Evolutionary conservation across 2,888 invertebrate species (phyloP), one percentile per base, ranked within the genome.

Genomic region (Myathropa florea): DNA sequence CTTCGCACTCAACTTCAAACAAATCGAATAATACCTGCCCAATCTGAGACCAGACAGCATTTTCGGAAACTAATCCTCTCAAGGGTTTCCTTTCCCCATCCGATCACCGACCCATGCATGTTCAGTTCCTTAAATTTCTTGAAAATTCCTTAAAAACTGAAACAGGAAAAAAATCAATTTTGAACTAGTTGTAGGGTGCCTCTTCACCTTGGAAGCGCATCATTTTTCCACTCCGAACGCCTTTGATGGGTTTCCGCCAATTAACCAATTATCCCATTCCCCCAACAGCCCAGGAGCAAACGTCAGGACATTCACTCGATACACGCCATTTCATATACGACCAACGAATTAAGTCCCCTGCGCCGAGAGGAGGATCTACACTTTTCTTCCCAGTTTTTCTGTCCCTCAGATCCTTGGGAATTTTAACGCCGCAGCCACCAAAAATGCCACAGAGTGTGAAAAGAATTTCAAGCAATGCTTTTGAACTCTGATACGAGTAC

Each of bases 211-310:
- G 36, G n/a, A 39, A 3, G 36, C 36, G 64, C 7, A 53, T 18
- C 23, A 61, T 36, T 53, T 36, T 68, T 64, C 36, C 61, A 30
- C 75, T 71, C 26, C 9, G 59, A 59, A 64, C 10, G 9, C 14
- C 79, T 65, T 64, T 71, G 70, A 67, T 64, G 57, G 59, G 30
- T 36, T 79, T 79, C 72, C 72, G 46, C 36, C 65, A 72, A 79
- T 67, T 79, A 72, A 72, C 59, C 72, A 72, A 79, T 72, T 79
- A 79, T 21, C 33, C 21, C 21, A 10, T 30, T 63, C n/a, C 24
- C 30, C 33, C 63, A 18, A n/a, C 39, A 14, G 23, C 33, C 53
- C 7, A 0, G 10, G 9, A 33, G 33, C 33, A 33, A 12, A 33
- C 33, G 12, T 33, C 33, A 33, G 33, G 2, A 33, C 33, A 12